Percentiles rank a stretch among this genome's conserved stretches.
Evolutionary conservation across 35 echinoderm and acorn worm genomes (phyloP).

Genomic region (Chiridota heheva): DNA sequence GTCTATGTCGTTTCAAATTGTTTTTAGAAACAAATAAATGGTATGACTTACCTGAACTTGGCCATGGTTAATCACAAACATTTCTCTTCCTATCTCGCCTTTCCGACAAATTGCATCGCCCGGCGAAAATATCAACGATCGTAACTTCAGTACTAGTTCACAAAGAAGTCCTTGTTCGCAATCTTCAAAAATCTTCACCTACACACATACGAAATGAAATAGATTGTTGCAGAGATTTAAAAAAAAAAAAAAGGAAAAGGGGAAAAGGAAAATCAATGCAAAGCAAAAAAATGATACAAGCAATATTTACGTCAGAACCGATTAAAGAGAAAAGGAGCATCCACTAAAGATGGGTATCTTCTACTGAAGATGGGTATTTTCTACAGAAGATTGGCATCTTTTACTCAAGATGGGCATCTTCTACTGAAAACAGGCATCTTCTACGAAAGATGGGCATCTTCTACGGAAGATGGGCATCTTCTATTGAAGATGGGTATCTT

Average conservation of each 20-base stretch:
- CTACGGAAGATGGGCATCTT: too few relatives aligned
- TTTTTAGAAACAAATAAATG: not conserved
- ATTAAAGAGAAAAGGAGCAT: too few relatives aligned
- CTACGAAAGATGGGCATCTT: too few relatives aligned
- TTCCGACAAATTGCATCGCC: slow-evolving; percentile 83
- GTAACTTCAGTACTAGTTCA: slow-evolving; percentile 88
- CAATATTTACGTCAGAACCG: too few relatives aligned
- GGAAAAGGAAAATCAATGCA: not conserved
- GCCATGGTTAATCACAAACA: slow-evolving; percentile 98
- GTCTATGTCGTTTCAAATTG: too few relatives aligned
- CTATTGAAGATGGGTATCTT: too few relatives aligned
- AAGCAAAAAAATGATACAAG: too few relatives aligned
- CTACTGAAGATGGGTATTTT: too few relatives aligned
- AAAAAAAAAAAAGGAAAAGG: not conserved
- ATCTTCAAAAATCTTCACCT: slow-evolving; percentile 99
- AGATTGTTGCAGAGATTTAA: not conserved
- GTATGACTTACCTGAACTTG: slow-evolving; percentile 74
- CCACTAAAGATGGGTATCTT: too few relatives aligned
- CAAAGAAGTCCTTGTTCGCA: slow-evolving; percentile 85
- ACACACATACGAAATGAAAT: not conserved
- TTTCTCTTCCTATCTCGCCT: slow-evolving; percentile 93
- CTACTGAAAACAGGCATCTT: too few relatives aligned
- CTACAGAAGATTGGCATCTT: too few relatives aligned
- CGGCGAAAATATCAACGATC: slow-evolving; percentile 94
- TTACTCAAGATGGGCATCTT: too few relatives aligned